Base-by-base conservation (phyloP, 1,140 invertebrate genomes). In the Aphelinus certus region DNA sequence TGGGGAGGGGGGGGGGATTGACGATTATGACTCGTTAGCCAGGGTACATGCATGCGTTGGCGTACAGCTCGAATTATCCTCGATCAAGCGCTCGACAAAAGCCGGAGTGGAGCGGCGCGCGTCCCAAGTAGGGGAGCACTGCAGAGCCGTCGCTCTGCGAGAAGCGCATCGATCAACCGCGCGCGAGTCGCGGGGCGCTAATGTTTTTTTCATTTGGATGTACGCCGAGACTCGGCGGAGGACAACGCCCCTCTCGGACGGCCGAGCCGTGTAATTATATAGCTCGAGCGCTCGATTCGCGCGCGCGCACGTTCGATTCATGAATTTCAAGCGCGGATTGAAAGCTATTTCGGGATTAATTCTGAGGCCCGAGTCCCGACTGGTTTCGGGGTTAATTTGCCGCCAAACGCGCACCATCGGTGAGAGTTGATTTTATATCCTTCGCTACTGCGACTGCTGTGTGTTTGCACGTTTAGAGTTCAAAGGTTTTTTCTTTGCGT, bases 1-100 rank as follows among this genome's bases (percentile, higher is more conserved):
- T 26, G 26, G 26, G 26, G 26, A 10, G 65, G 2, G 2, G 48
- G 46, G 61, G 48, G 78, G 77, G 75, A 77, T 49, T 72, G 75
- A 77, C 75, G 79, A 80, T 81, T 82, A 79, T 77, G 78, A 81
- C 79, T 77, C 76, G 79, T 74, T 75, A 76, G 76, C 7, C 55
- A 10, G 51, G 51, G 51, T 9, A 48, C 53, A 43, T 63, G 49
- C 9, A 53, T 56, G 77, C 10, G 57, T 55, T 43, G 45, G 47
- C 73, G 60, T 42, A 4, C 42, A 45, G 47, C 61, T 53, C 73
- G 61, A 67, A 78, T 78, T 73, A 78, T 53, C 71, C 47, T 46
- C 61, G 62, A 64, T 55, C 7, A 57, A 58, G 56, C 26, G 26
- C 26, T 26, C 26, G 26, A 26, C 26, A 26, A 26, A 26, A 26